phyloP scores from a whole-genome alignment of 2,888 invertebrate genomes.

The Odontomyia ornata region DNA sequence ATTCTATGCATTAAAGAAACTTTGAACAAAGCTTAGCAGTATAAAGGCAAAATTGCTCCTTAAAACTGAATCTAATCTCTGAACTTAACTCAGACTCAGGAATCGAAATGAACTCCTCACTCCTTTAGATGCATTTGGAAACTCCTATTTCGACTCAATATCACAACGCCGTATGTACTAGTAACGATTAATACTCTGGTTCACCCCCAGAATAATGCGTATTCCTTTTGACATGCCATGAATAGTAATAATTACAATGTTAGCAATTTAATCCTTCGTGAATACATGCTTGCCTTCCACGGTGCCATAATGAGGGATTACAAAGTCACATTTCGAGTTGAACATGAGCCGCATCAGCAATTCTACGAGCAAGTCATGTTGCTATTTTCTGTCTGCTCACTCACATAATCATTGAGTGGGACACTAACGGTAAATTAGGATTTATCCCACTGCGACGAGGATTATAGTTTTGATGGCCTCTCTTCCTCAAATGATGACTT shows the following conservation, averaged over 20 bases:
- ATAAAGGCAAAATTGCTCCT: too few species aligned
- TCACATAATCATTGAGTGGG: background rate
- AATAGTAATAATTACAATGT: slow-evolving; percentile 22
- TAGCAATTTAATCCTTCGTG: slow-evolving; percentile 13
- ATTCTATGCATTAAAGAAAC: too few species aligned
- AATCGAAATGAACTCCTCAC: too few species aligned
- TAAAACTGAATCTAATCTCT: too few species aligned
- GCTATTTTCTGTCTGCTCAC: background rate
- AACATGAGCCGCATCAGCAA: slow-evolving; percentile 22
- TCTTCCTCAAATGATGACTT: slow-evolving; percentile 26
- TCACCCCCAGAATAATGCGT: too few species aligned
- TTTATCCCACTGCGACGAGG: slow-evolving; percentile 31
- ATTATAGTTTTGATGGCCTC: slow-evolving; percentile 38
- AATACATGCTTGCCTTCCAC: background rate
- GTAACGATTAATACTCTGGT: too few species aligned
- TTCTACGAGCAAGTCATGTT: slow-evolving; percentile 3
- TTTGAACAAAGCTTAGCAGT: too few species aligned
- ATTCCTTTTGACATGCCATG: background rate
- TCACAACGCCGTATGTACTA: too few species aligned
- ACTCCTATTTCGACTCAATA: too few species aligned
- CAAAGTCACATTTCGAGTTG: background rate
- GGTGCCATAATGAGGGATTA: background rate
- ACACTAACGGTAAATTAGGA: slow-evolving; percentile 27
- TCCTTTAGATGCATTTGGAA: too few species aligned
- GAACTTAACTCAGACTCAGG: too few species aligned